These are phyloP conservation scores for Temnopleurus reevesii DNA, from an alignment of 53 echinoderm and acorn worm genomes.

Conservation along the genomic window DNA sequence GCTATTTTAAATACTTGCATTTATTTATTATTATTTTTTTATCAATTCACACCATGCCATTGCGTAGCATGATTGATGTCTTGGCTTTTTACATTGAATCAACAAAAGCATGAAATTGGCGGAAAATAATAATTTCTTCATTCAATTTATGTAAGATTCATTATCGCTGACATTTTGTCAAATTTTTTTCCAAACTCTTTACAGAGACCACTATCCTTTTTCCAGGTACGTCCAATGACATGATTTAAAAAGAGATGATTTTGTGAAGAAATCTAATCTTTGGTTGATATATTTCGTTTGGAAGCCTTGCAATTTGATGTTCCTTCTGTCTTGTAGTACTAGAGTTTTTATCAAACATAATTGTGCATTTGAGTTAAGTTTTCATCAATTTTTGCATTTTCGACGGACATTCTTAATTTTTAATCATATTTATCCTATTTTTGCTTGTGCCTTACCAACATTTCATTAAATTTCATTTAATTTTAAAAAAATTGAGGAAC, in stretches of 20 bases:
- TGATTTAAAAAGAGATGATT: background rate
- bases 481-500: too few relatives aligned
- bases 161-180: background rate
- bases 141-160: background rate
- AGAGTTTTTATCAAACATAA: background rate
- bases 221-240: slow-evolving; percentile 34
- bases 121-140: background rate
- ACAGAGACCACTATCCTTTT: slow-evolving; percentile 51
- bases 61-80: too few relatives aligned
- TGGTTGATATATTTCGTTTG: slow-evolving; percentile 9
- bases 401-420: slow-evolving; percentile 23
- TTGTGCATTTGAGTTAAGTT: slow-evolving; percentile 42
- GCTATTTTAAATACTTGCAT: too few relatives aligned
- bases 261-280: background rate
- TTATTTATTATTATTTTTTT: too few relatives aligned
- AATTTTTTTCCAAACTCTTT: background rate
- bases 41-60: too few relatives aligned
- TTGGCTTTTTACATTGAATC: too few relatives aligned
- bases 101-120: background rate
- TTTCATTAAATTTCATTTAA: background rate
- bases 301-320: slow-evolving; percentile 36
- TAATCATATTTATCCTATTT: slow-evolving; percentile 24
- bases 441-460: slow-evolving; percentile 51
- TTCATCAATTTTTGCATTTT: slow-evolving; percentile 53
- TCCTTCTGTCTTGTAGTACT: slow-evolving; percentile 3